A percentile compares a stretch with the other conserved stretches of the same genome.
These are phyloP conservation scores for Buphagus erythrorhynchus DNA, from an alignment of 2,797 vertebrate species.

Conservation along the genomic window DNA sequence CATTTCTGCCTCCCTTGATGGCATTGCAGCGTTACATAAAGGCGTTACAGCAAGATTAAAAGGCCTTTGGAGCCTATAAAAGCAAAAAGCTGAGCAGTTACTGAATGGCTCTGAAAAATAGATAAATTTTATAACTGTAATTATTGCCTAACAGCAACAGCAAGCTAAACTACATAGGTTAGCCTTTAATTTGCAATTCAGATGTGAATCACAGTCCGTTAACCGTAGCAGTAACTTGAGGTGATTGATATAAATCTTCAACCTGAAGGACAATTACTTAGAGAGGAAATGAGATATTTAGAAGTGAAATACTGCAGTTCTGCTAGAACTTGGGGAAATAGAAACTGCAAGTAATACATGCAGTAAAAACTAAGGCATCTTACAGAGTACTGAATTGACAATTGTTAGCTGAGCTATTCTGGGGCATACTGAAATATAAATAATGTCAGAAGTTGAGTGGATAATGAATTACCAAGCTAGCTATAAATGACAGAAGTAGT, in stretches of 20 bases:
- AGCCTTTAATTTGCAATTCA: conserved; percentile 34
- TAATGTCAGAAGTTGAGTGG: not conserved
- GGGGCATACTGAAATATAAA: conserved; percentile 1
- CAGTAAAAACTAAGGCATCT: not conserved
- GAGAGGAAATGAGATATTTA: not conserved
- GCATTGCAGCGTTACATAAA: conserved; percentile 50
- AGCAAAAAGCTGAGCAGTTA: conserved; percentile 27
- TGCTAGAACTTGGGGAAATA: not conserved
- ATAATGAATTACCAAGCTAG: not conserved
- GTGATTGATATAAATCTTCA: not conserved
- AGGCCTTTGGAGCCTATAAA: conserved; percentile 33
- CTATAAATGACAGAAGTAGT: not conserved
- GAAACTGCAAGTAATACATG: not conserved
- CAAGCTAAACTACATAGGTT: not conserved
- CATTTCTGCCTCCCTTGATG: conserved; percentile 23
- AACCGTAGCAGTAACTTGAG: not conserved
- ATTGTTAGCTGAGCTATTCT: not conserved
- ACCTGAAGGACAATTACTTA: not conserved
- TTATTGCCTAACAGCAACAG: not conserved
- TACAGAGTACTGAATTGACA: not conserved
- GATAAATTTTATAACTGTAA: not conserved
- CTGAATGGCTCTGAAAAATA: conserved; percentile 5
- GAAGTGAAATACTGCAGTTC: not conserved
- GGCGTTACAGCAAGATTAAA: conserved; percentile 52
- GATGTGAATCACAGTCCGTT: not conserved